phyloP scores from a whole-genome alignment of 2,797 vertebrate genomes.

The Esox masquinongy region DNA sequence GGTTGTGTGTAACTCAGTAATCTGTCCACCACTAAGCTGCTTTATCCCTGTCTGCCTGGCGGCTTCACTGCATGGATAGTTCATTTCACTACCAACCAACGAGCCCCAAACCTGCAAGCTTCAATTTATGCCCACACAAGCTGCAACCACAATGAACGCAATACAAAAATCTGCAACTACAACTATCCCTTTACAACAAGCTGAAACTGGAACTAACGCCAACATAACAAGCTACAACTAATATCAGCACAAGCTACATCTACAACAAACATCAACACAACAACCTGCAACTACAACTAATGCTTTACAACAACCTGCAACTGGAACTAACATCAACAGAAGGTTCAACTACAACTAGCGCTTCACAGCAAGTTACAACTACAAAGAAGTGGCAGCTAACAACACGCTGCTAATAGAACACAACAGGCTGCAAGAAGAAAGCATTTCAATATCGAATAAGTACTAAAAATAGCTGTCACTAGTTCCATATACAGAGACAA shows the following conservation, averaged over 20 bases:
- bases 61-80: slow-evolving; percentile 5
- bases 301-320: neutral
- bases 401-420: too few species aligned
- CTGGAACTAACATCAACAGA: neutral
- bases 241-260: neutral
- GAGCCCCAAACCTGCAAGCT: neutral
- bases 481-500: neutral
- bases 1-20: slow-evolving; percentile 2
- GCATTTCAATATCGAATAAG: neutral
- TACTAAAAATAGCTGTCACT: neutral
- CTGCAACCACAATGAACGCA: too few species aligned
- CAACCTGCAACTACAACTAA: neutral
- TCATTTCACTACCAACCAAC: slow-evolving; percentile 3
- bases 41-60: slow-evolving; percentile 10
- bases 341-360: neutral
- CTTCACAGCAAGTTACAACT: neutral
- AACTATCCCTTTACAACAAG: neutral
- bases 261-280: neutral
- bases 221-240: neutral
- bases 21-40: slow-evolving; percentile 14
- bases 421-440: neutral
- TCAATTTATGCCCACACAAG: neutral
- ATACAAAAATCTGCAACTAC: neutral
- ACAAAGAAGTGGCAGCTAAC: too few species aligned
- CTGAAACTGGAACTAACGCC: neutral